phyloP scores from a whole-genome alignment of 2,113 vertebrate species.

The Axis porcinus region DNA sequence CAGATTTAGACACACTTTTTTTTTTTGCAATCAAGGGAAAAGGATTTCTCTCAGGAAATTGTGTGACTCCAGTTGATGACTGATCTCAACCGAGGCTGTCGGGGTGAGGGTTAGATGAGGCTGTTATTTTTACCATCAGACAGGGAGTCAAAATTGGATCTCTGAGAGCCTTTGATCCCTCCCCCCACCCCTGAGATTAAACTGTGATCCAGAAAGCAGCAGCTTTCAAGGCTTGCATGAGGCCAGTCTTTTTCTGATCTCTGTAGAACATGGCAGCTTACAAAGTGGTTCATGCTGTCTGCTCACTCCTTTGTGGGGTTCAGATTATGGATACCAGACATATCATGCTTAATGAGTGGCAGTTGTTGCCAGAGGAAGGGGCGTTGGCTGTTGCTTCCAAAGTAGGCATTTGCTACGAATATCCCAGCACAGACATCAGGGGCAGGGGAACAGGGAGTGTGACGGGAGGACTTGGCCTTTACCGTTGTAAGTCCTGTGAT shows the following conservation, averaged over 20 bases:
- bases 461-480: constrained; percentile 69
- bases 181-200: constrained; percentile 67
- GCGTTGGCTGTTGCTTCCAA: constrained; percentile 55
- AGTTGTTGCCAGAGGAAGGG: constrained; percentile 75
- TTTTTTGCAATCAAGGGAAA: constrained; percentile 53
- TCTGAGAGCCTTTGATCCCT: constrained; percentile 79
- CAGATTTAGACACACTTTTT: constrained; percentile 32
- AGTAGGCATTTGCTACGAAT: constrained; percentile 69
- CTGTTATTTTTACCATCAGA: constrained; percentile 76
- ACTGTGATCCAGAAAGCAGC: constrained; percentile 75
- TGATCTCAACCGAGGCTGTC: constrained; percentile 61
- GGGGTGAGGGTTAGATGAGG: constrained; percentile 51
- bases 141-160: constrained; percentile 75
- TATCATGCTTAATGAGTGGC: constrained; percentile 78
- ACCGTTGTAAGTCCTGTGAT: constrained; percentile 91
- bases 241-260: constrained; percentile 77
- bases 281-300: constrained; percentile 82
- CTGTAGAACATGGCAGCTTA: constrained; percentile 78
- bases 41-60: constrained; percentile 74
- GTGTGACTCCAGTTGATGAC: constrained; percentile 70
- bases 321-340: constrained; percentile 81
- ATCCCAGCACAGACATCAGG: background rate
- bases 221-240: constrained; percentile 69
- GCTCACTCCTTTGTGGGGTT: constrained; percentile 77
- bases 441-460: background rate